A percentile compares a stretch with the other conserved stretches of the same genome.
Conservation (phyloP, 2,113 vertebrate genomes). For the Ammodytes dubius region DNA sequence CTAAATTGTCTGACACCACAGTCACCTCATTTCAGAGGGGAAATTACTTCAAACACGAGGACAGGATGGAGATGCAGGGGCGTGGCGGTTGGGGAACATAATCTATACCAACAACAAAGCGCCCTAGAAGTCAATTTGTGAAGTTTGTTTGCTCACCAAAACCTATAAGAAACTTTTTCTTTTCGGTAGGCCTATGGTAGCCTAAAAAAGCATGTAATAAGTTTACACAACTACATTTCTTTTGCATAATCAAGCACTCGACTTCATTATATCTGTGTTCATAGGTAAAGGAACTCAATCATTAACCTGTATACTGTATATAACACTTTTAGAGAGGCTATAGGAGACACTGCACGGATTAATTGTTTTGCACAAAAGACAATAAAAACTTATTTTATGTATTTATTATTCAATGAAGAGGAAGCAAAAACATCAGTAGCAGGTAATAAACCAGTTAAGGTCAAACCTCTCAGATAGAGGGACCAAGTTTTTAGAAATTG, state of each 20-base stretch:
- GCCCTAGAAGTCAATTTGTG: not conserved
- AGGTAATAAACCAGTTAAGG: slow-evolving; percentile 27
- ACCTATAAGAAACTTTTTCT: too few species aligned
- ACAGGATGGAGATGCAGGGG: not conserved
- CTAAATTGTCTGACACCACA: not conserved
- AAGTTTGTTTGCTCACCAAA: not conserved
- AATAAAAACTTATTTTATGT: not conserved
- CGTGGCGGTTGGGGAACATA: not conserved
- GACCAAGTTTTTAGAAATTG: not conserved
- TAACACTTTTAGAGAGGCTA: not conserved
- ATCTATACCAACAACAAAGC: not conserved
- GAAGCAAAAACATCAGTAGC: not conserved
- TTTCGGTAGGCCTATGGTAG: too few species aligned
- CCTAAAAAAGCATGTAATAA: not conserved
- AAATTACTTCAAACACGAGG: not conserved
- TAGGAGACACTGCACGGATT: not conserved
- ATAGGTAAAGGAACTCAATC: not conserved
- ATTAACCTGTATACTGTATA: not conserved
- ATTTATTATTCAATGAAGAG: not conserved
- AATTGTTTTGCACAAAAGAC: not conserved
- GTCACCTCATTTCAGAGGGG: not conserved
- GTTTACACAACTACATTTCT: not conserved
- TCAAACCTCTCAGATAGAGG: slow-evolving; percentile 28
- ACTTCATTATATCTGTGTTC: not conserved
- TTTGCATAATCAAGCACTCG: too few species aligned